Percentiles rank a stretch among this genome's conserved stretches.
phyloP scores from a whole-genome alignment of 2,113 vertebrate species.

The Ictidomys tridecemlineatus region DNA sequence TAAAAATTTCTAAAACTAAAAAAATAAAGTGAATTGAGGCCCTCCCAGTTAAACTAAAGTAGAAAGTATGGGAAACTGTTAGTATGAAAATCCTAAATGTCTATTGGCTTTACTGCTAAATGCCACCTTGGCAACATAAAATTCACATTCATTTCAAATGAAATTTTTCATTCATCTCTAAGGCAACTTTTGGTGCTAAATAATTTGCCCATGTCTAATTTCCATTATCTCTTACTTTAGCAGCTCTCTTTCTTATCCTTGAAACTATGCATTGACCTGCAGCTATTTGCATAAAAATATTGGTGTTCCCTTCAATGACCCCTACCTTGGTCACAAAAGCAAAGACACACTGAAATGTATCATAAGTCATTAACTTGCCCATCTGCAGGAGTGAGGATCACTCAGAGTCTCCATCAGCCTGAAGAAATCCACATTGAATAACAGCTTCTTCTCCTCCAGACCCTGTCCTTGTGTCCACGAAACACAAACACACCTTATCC shows the following conservation, averaged over 20 bases:
- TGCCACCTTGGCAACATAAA: constrained; percentile 6
- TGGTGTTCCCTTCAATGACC: accelerated
- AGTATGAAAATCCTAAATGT: constrained; percentile 46
- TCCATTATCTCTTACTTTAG: neutral
- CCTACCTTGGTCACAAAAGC: neutral
- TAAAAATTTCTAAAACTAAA: no score
- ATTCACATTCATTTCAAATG: neutral
- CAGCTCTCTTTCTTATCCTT: neutral
- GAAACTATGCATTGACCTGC: neutral
- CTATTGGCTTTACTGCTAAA: neutral
- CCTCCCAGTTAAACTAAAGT: constrained; percentile 37
- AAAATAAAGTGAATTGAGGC: neutral
- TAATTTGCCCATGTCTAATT: neutral
- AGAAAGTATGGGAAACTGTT: neutral
- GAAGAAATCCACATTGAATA: neutral
- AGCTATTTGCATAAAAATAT: neutral
- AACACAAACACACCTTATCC: neutral
- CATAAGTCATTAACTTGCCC: neutral
- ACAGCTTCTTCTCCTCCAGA: neutral
- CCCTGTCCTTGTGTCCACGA: neutral
- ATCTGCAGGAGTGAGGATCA: neutral
- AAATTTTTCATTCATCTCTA: constrained; percentile 19
- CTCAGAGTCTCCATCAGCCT: neutral
- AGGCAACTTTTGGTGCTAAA: neutral
- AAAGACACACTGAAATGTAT: neutral